Evolutionary conservation across 2,888 invertebrate species (phyloP).

Genomic region (Pachydiplax longipennis): DNA sequence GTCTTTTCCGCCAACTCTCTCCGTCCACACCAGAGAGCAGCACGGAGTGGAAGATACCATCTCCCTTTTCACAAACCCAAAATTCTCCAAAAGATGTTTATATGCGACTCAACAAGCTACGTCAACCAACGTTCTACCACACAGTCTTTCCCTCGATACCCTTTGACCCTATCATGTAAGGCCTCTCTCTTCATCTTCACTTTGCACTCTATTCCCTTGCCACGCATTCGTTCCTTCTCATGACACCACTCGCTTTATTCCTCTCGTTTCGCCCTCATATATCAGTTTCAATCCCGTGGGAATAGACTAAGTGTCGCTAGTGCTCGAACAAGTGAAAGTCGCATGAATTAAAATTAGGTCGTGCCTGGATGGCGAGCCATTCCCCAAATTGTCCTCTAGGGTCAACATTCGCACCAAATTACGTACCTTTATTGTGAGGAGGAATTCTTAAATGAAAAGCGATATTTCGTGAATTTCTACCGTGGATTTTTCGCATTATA

Average conservation of each 20-base stretch:
- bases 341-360: not conserved
- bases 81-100: constrained; percentile 1
- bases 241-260: not conserved
- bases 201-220: not conserved
- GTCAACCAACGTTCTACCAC: not conserved
- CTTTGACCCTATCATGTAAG: not conserved
- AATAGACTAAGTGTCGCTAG: not conserved
- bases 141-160: not conserved
- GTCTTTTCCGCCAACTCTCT: not conserved
- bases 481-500: too few species aligned
- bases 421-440: too few species aligned
- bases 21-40: not conserved
- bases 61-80: not conserved
- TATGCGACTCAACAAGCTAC: constrained; percentile 1
- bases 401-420: too few species aligned
- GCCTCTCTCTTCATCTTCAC: not conserved
- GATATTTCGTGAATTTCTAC: too few species aligned
- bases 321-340: not conserved
- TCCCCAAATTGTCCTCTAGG: too few species aligned
- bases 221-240: not conserved
- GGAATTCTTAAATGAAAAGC: too few species aligned
- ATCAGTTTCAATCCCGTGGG: not conserved
- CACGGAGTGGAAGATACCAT: not conserved
- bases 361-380: too few species aligned
- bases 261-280: not conserved